A percentile compares a stretch with the other conserved stretches of the same genome.
Conservation (phyloP, 2,113 vertebrate genomes). For the Rhagologus leucostigma region DNA sequence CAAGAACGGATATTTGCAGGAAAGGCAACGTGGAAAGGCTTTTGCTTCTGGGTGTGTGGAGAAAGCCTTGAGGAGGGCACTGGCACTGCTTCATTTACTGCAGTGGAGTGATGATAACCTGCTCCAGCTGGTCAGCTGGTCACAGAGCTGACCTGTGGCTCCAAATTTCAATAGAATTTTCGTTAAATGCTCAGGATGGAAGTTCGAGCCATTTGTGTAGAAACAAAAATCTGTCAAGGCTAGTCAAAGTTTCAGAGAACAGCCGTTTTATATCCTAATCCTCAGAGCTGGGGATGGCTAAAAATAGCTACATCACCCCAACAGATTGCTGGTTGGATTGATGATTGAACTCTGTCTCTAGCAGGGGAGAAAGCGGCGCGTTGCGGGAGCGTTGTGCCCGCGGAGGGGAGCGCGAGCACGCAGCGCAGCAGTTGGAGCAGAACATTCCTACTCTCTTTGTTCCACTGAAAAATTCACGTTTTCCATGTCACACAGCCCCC, state of each 20-base stretch:
- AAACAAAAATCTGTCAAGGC: not conserved
- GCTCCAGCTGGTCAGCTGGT: not conserved
- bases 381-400: not conserved
- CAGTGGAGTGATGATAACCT: not conserved
- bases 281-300: not conserved
- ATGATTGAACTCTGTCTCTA: not conserved
- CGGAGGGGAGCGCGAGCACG: rapidly evolving
- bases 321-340: conserved; percentile 31
- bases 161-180: not conserved
- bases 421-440: not conserved
- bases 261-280: not conserved
- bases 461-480: not conserved
- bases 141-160: not conserved
- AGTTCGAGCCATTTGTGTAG: not conserved
- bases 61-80: not conserved
- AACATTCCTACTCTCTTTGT: not conserved
- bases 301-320: conserved; percentile 40
- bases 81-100: not conserved
- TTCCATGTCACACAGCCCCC: not conserved
- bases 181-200: not conserved
- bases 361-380: not conserved
- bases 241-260: not conserved
- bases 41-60: not conserved
- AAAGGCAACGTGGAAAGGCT: not conserved
- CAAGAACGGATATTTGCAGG: not conserved